Evolutionary conservation across 2,113 vertebrate genomes (phyloP).

Genomic region (Herpailurus yagouaroundi): DNA sequence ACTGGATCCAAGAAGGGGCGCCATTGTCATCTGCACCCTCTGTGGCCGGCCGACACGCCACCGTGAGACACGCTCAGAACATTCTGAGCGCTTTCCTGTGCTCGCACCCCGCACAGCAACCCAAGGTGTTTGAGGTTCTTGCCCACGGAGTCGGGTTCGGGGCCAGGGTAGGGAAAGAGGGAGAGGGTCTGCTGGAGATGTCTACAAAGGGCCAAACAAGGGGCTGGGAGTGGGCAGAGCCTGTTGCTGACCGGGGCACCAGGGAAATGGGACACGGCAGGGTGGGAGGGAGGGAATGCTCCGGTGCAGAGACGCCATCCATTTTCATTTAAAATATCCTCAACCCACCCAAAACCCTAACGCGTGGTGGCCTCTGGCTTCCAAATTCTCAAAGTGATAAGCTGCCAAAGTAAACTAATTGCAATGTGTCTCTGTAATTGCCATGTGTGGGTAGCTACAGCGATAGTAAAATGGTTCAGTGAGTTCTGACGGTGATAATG

Average conservation of each 20-base stretch:
- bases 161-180: background rate
- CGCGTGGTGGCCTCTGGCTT: slow-evolving; percentile 48
- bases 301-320: background rate
- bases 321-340: slow-evolving; percentile 42
- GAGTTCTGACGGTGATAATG: slow-evolving; percentile 46
- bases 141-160: background rate
- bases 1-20: slow-evolving; percentile 26
- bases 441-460: slow-evolving; percentile 24
- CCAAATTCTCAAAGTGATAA: slow-evolving; percentile 70
- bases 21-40: background rate
- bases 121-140: background rate
- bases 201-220: background rate
- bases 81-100: background rate
- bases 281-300: background rate
- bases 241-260: background rate
- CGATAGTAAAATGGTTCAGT: slow-evolving; percentile 51
- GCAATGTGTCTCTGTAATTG: slow-evolving; percentile 65
- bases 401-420: slow-evolving; percentile 66
- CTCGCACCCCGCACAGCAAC: background rate
- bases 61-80: background rate
- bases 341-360: slow-evolving; percentile 37
- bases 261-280: background rate
- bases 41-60: slow-evolving; percentile 29
- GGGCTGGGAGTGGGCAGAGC: background rate
- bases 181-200: background rate